Base-by-base conservation (phyloP, 2,888 invertebrate genomes). In the Neoaliturus tenellus region DNA sequence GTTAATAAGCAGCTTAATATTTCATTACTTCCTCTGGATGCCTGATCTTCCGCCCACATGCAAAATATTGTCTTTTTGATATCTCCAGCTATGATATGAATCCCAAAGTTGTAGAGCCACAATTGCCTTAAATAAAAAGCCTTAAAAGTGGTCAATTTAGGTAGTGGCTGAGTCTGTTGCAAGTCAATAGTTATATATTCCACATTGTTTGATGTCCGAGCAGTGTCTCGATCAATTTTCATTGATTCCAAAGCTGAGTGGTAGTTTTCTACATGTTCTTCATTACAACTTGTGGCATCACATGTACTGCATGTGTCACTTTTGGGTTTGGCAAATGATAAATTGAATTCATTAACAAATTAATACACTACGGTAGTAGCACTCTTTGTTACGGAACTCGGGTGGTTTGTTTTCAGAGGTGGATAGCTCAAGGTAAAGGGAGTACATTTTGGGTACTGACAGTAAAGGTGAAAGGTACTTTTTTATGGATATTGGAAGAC, bases 31-130 rank as follows among this genome's bases (percentile, higher is more conserved):
- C 86, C 62, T 78, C 83, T 33, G 48, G 44, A 41, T 14, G 83
- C 87, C 23, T 85, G 78, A 80, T 87, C 83, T 80, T 87, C 87
- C 20, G 86, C 86, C 83, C 87, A 87, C 20, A 85, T 83, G 58
- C 83, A 87, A 84, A 51, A 87, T 69, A 80, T 85, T 81, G 85
- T 84, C 48, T 84, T 86, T 69, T 86, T 85, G 51, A 44, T 82
- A 17, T 82, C 81, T 69, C 83, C 55, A 41, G 69, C 35, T 55
- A 85, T 81, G 67, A 85, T 82, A 75, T 86, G 86, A 39, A 86
- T 80, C 20, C 86, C 85, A 8, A 87, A 81, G 67, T 86, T 85
- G 73, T 85, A 85, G 31, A 86, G 71, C 85, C 78, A 86, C 5
- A 69, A 17, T 33, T 69, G 85, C 20, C 78, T 44, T 78, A 85